These are phyloP conservation scores for Tipula lateralis DNA, from an alignment of 2,888 invertebrate genomes.

Conservation along the genomic window DNA sequence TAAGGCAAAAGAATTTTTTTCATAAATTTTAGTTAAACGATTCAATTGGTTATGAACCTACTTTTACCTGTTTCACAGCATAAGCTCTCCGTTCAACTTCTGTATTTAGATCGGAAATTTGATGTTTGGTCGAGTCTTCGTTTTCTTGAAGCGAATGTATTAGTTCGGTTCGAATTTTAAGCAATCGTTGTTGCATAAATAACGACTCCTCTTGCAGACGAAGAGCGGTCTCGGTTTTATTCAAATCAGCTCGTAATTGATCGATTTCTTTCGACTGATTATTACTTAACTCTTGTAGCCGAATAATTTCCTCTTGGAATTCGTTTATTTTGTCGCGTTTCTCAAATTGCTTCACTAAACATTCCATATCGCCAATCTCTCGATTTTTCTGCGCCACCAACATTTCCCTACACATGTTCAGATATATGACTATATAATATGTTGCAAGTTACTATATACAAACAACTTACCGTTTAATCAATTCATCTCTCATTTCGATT, in stretches of 20 bases:
- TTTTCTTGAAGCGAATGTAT: conserved; percentile 42
- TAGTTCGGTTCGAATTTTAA: conserved; percentile 40
- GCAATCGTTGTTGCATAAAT: conserved; percentile 39
- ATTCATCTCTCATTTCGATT: not conserved
- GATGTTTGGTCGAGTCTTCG: conserved; percentile 39
- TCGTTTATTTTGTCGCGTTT: not conserved
- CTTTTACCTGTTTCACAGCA: conserved; percentile 37
- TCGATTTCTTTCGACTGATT: not conserved
- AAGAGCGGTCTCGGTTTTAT: conserved; percentile 32
- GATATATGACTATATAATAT: not conserved
- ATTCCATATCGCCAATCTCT: not conserved
- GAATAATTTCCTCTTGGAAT: not conserved
- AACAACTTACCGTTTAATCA: not conserved
- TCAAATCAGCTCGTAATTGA: not conserved
- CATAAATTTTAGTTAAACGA: not conserved
- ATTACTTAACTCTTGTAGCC: not conserved
- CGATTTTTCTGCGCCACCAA: not conserved
- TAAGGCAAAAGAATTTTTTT: not conserved
- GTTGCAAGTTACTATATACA: not conserved
- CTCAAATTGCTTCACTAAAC: not conserved
- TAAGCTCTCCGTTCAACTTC: conserved; percentile 36
- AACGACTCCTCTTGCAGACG: conserved; percentile 40
- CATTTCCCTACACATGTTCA: not conserved
- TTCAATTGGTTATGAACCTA: not conserved
- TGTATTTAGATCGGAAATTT: conserved; percentile 40